These are phyloP conservation scores for Catamblyrhynchus diadema DNA, from an alignment of 2,797 vertebrate species.

Conservation along the genomic window DNA sequence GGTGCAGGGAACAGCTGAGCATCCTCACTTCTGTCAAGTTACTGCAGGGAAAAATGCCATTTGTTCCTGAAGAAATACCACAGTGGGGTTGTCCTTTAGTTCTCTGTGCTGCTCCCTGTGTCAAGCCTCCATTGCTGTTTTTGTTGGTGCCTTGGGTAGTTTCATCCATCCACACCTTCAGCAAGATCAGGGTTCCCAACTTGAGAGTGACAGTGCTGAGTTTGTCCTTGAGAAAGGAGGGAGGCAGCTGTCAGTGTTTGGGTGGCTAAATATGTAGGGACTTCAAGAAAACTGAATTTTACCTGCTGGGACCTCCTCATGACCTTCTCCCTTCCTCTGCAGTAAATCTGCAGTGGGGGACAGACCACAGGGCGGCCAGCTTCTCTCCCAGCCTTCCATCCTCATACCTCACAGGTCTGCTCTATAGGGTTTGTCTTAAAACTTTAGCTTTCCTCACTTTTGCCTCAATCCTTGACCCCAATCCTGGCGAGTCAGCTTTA, in stretches of 20 bases:
- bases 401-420: neutral
- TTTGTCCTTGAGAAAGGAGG: neutral
- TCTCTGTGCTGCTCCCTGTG: fast-evolving
- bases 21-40: neutral
- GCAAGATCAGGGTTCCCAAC: neutral
- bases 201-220: neutral
- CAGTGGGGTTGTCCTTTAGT: neutral
- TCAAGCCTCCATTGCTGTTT: neutral
- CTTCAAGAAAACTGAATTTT: neutral
- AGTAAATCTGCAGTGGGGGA: neutral
- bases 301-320: neutral
- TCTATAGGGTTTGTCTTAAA: neutral
- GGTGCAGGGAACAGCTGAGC: neutral
- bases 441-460: neutral
- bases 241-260: neutral
- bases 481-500: neutral
- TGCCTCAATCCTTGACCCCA: neutral
- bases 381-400: neutral
- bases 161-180: neutral
- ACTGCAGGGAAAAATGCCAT: neutral
- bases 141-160: neutral
- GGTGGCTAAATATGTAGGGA: neutral
- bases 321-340: neutral
- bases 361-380: neutral
- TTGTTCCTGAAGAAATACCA: neutral